Percentiles rank a stretch among this genome's conserved stretches.
phyloP scores from a whole-genome alignment of 2,888 invertebrate genomes.

The Asteroscopus sphinx region DNA sequence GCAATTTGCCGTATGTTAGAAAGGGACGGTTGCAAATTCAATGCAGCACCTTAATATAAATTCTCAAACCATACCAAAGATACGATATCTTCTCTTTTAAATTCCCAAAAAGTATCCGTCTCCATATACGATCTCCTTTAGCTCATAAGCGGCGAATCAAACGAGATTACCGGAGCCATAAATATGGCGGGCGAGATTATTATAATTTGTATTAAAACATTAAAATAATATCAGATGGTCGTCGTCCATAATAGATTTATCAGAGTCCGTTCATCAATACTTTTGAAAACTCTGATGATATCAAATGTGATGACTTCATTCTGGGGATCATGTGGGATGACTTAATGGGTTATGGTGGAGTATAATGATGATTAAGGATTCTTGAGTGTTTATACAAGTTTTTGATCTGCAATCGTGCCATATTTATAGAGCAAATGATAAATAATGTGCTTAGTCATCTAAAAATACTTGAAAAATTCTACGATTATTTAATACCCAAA shows the following conservation, averaged over 20 bases:
- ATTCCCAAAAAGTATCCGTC: slow-evolving; percentile 1
- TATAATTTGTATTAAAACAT: slow-evolving; percentile 88
- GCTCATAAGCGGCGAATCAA: slow-evolving; percentile 83
- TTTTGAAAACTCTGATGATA: slow-evolving; percentile 29
- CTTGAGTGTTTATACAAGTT: too few relatives aligned
- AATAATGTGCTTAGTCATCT: too few relatives aligned
- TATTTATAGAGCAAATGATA: too few relatives aligned
- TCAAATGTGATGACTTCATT: slow-evolving; percentile 17
- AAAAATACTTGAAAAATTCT: too few relatives aligned
- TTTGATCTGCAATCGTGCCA: too few relatives aligned
- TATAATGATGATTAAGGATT: too few relatives aligned
- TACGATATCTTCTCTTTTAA: not conserved
- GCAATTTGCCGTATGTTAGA: too few relatives aligned
- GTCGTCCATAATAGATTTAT: slow-evolving; percentile 86
- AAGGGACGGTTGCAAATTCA: too few relatives aligned
- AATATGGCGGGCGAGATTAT: slow-evolving; percentile 86
- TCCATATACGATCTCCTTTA: slow-evolving; percentile 53
- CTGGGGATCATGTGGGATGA: not conserved
- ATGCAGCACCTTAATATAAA: too few relatives aligned
- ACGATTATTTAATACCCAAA: too few relatives aligned
- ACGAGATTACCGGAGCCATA: slow-evolving; percentile 84
- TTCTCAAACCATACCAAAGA: too few relatives aligned
- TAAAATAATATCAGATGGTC: slow-evolving; percentile 83
- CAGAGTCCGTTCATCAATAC: slow-evolving; percentile 73
- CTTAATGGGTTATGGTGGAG: not conserved